Evolutionary conservation across 1,140 invertebrate genomes (phyloP).

Genomic region (Hypothenemus hampei): DNA sequence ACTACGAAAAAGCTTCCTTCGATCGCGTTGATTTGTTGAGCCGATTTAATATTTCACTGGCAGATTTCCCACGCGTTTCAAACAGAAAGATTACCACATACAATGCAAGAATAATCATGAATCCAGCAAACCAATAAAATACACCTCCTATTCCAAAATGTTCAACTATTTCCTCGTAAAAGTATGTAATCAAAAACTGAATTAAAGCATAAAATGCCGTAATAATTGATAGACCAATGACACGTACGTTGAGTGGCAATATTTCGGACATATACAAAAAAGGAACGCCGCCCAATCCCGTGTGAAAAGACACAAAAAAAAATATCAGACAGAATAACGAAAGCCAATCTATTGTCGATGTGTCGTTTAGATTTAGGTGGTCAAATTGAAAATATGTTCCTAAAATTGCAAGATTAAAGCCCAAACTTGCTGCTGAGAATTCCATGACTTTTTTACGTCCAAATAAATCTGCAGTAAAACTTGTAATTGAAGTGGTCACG

Average conservation of each 20-base stretch:
- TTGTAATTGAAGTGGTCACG: conserved; percentile 58
- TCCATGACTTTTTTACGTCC: conserved; percentile 67
- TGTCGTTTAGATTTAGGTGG: conserved; percentile 4
- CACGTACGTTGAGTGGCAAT: conserved; percentile 68
- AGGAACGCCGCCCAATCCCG: conserved; percentile 70
- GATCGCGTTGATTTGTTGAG: conserved; percentile 6
- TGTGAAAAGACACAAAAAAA: conserved; percentile 28
- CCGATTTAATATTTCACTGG: conserved; percentile 47
- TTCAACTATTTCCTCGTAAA: conserved; percentile 56
- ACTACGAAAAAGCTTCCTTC: conserved; percentile 8
- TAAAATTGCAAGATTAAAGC: conserved; percentile 30
- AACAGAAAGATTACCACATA: conserved; percentile 60
- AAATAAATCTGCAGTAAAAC: conserved; percentile 64
- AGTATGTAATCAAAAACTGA: conserved; percentile 68
- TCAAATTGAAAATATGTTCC: conserved; percentile 26
- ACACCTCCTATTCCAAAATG: conserved; percentile 59
- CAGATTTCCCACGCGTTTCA: conserved; percentile 74
- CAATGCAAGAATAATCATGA: conserved; percentile 55
- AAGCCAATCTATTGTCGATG: conserved; percentile 26
- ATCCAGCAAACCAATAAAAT: conserved; percentile 72
- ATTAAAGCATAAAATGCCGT: conserved; percentile 42
- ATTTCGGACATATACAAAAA: conserved; percentile 80
- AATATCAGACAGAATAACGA: conserved; percentile 26
- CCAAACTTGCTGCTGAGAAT: conserved; percentile 59
- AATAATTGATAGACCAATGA: conserved; percentile 64